These are phyloP conservation scores for Sylvilagus floridanus DNA, from an alignment of 2,797 vertebrate genomes.

Conservation along the genomic window DNA sequence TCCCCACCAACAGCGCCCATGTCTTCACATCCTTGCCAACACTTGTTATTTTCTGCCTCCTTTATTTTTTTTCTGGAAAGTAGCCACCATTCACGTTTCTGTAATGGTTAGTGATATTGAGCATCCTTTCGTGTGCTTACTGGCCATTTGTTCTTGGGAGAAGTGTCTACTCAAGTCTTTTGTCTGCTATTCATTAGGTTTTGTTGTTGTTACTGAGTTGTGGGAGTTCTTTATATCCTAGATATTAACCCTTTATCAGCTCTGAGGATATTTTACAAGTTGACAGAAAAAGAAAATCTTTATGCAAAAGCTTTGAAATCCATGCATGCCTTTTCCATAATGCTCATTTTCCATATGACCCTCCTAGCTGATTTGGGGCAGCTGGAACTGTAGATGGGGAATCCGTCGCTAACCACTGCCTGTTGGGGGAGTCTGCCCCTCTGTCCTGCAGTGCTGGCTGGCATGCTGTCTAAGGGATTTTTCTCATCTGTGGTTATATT, in stretches of 20 bases:
- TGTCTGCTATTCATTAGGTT: background rate
- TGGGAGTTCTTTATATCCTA: slow-evolving; percentile 1
- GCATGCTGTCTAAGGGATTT: background rate
- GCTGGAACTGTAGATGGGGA: background rate
- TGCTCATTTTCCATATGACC: too few relatives aligned
- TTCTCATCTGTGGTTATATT: background rate
- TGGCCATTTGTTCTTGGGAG: background rate
- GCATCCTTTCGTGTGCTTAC: background rate
- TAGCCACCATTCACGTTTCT: background rate
- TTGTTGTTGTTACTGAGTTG: background rate
- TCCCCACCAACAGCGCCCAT: background rate
- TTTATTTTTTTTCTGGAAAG: background rate
- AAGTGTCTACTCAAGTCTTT: slow-evolving; percentile 23
- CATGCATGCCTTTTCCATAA: too few relatives aligned
- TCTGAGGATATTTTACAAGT: background rate
- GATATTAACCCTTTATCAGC: slow-evolving; percentile 2
- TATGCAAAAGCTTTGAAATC: too few relatives aligned
- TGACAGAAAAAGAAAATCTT: too few relatives aligned
- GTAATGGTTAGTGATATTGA: background rate
- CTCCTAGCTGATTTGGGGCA: background rate
- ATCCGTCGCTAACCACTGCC: background rate
- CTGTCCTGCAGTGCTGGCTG: background rate
- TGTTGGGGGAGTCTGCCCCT: background rate
- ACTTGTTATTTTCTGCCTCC: background rate
- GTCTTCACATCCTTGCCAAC: background rate